phyloP scores from a whole-genome alignment of 2,888 invertebrate species.

The Schizotus pectinicornis region DNA sequence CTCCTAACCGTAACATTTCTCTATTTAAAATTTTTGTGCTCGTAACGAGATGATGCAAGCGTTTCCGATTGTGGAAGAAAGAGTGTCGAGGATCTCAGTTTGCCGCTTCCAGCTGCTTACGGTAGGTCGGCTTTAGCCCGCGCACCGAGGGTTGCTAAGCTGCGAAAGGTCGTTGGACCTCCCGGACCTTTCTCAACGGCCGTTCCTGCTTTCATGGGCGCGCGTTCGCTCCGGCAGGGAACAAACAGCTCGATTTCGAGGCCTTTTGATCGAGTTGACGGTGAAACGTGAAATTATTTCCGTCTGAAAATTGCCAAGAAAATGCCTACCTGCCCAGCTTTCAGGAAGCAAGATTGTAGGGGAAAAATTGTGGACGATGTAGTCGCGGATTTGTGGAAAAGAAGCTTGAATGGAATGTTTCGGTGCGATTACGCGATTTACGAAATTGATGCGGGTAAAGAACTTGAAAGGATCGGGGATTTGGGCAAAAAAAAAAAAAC shows the following conservation, averaged over 20 bases:
- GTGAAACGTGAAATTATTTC: not conserved
- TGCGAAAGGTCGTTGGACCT: slow-evolving; percentile 30
- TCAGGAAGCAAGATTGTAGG: no score
- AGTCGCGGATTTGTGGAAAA: not conserved
- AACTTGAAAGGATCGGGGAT: no score
- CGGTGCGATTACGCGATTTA: not conserved
- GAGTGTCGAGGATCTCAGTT: slow-evolving; percentile 1
- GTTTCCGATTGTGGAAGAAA: no score
- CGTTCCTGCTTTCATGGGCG: slow-evolving; percentile 24
- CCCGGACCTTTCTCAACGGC: slow-evolving; percentile 33
- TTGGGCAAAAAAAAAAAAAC: no score
- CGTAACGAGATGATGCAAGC: slow-evolving; percentile 9
- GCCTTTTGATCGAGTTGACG: not conserved
- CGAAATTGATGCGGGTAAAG: no score
- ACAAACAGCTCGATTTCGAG: not conserved
- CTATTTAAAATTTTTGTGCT: not conserved
- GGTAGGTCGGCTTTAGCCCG: slow-evolving; percentile 25
- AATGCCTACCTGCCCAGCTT: no score
- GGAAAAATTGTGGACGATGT: no score
- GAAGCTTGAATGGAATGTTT: not conserved
- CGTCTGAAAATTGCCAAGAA: not conserved
- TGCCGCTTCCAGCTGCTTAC: slow-evolving; percentile 21
- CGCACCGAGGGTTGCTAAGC: slow-evolving; percentile 27
- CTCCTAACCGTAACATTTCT: not conserved
- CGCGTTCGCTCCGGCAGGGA: slow-evolving; percentile 13